Conservation (phyloP, 2,888 invertebrate genomes). For the Caenorhabditis sp. region DNA sequence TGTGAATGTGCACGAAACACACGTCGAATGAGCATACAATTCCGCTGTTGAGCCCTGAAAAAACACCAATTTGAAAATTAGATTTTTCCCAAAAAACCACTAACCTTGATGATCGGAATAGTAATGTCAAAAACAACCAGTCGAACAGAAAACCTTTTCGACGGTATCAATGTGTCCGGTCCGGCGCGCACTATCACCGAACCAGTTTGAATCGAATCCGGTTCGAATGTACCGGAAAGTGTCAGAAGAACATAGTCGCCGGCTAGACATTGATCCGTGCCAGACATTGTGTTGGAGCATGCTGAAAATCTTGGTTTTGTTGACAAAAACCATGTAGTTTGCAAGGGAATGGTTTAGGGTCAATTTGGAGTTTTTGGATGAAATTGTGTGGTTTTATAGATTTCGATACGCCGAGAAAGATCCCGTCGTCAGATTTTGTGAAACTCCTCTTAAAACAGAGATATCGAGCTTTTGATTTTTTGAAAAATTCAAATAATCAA, state of each 20-base stretch:
- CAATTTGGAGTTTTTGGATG: no score
- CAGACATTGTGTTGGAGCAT: constrained; percentile 32
- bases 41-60: constrained; percentile 75
- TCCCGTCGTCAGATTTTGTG: no score
- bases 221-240: constrained; percentile 73
- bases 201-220: constrained; percentile 81
- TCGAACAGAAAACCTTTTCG: constrained; percentile 82
- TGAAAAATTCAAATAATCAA: no score
- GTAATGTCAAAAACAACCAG: constrained; percentile 92
- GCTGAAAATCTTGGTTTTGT: constrained; percentile 31
- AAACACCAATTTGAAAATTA: no score
- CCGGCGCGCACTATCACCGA: constrained; percentile 82
- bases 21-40: constrained; percentile 89
- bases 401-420: no score
- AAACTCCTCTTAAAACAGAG: no score
- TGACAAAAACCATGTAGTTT: no score
- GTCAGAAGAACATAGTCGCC: constrained; percentile 87
- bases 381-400: no score
- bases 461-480: no score
- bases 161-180: constrained; percentile 63
- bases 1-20: constrained; percentile 87
- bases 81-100: constrained; percentile 2
- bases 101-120: constrained; percentile 73
- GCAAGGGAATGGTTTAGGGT: no score
- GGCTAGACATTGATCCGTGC: constrained; percentile 33